Evolutionary conservation across 2,113 vertebrate species (phyloP), one percentile per base, ranked within the genome.

Genomic region (Gnathonemus longibarbis): DNA sequence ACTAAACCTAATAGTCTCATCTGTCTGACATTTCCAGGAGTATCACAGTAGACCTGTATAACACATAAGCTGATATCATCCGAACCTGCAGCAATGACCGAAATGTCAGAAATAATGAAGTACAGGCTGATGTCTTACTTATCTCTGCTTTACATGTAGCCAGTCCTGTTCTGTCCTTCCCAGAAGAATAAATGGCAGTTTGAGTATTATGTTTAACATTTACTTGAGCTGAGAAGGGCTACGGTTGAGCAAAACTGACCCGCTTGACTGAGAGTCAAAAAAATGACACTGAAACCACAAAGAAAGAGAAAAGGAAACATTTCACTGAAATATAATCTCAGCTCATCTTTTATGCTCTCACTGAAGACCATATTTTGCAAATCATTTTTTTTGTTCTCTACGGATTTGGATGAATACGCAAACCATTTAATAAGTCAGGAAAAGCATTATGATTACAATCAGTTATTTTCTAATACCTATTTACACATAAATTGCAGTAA

Each of bases 81-180:
- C 15, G 70, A 77, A 39, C 31, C 31, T 5, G 15, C 35, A 80
- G 74, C 31, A 80, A 80, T 80, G 74, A 42, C 15, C 17, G 9
- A 86, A 86, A 86, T 50, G n/a, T 27, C 45, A 86, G 48, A 31
- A 86, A 50, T 86, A 50, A 86, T 86, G 45, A 86, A 50, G 24
- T 86, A 27, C 48, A 27, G n/a, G 84, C 45, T 48, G 10, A 50
- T 50, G 21, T 31, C 83, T 85, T 15, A 49, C 48, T 86, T 27
- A 86, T 48, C 46, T n/a, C 48, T 13, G 46, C 45, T 86, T 86
- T 86, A 31, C 24, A 48, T 86, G 84, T 48, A n/a, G 24, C 45
- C 42, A n/a, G 45, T 50, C 21, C 84, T 27, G 84, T 5, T 27
- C n/a, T 31, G 42, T 24, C 84, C 45, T 86, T 49, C 45, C 45